Evolutionary conservation across 2,113 vertebrate genomes (phyloP).

Genomic region (Stercorarius parasiticus): DNA sequence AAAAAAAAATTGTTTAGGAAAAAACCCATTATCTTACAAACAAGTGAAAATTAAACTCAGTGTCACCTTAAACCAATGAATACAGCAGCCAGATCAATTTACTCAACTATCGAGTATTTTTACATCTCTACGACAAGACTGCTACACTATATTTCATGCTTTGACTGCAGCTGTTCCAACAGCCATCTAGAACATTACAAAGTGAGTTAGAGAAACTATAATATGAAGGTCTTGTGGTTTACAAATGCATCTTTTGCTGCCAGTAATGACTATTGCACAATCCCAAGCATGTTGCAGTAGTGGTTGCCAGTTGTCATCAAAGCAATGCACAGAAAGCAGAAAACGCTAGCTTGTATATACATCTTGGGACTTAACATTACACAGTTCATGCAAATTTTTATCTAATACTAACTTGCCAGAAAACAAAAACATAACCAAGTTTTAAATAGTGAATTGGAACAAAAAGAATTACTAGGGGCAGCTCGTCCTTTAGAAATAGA

Average conservation of each 20-base stretch:
- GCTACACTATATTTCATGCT: neutral
- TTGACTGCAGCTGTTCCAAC: neutral
- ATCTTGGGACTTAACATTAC: slow-evolving; percentile 20
- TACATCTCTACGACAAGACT: neutral
- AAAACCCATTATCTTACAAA: neutral
- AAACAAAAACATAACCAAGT: neutral
- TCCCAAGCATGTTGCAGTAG: neutral
- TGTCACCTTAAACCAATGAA: neutral
- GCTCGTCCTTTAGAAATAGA: neutral
- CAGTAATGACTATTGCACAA: slow-evolving; percentile 54
- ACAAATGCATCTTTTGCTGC: slow-evolving; percentile 28
- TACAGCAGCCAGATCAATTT: neutral
- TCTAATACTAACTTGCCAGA: neutral
- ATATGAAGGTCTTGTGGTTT: slow-evolving; percentile 25
- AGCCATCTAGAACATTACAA: neutral
- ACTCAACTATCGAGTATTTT: neutral
- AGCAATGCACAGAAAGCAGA: neutral
- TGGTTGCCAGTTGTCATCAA: neutral
- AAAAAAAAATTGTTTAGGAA: neutral
- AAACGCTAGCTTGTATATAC: neutral
- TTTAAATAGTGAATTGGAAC: neutral
- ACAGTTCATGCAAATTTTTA: neutral
- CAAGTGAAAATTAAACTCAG: neutral
- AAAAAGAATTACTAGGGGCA: neutral
- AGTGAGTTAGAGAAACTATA: slow-evolving; percentile 22